phyloP scores from a whole-genome alignment of 2,797 vertebrate genomes.

The Gobio occitaniae region DNA sequence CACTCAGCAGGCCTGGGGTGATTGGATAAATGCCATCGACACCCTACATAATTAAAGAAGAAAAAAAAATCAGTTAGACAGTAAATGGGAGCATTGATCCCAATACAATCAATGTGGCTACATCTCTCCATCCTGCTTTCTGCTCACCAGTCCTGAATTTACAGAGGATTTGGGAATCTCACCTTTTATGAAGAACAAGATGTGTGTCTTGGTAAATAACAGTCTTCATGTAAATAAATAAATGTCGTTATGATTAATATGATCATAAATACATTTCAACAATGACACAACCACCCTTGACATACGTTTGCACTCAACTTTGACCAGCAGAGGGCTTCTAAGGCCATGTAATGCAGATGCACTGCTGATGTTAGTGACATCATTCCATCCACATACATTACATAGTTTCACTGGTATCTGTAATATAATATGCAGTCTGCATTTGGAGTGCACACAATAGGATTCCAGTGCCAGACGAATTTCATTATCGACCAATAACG shows the following conservation, averaged over 20 bases:
- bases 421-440: constrained; percentile 41
- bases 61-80: constrained; percentile 76
- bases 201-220: background rate
- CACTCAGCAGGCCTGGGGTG: constrained; percentile 61
- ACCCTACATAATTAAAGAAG: constrained; percentile 83
- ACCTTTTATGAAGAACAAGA: background rate
- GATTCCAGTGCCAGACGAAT: constrained; percentile 19
- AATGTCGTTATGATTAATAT: background rate
- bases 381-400: constrained; percentile 21
- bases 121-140: constrained; percentile 46
- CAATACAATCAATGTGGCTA: constrained; percentile 81
- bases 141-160: constrained; percentile 45
- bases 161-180: background rate
- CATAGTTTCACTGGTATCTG: constrained; percentile 32
- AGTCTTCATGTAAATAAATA: background rate
- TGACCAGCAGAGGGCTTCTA: constrained; percentile 61
- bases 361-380: constrained; percentile 25
- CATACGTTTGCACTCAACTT: background rate
- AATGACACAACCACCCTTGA: background rate
- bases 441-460: background rate
- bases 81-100: constrained; percentile 88
- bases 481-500: constrained; percentile 21
- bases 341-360: constrained; percentile 44
- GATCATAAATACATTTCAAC: background rate
- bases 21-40: constrained; percentile 78